Conservation (phyloP, 2,888 invertebrate genomes). For the Cantharis nigra region DNA sequence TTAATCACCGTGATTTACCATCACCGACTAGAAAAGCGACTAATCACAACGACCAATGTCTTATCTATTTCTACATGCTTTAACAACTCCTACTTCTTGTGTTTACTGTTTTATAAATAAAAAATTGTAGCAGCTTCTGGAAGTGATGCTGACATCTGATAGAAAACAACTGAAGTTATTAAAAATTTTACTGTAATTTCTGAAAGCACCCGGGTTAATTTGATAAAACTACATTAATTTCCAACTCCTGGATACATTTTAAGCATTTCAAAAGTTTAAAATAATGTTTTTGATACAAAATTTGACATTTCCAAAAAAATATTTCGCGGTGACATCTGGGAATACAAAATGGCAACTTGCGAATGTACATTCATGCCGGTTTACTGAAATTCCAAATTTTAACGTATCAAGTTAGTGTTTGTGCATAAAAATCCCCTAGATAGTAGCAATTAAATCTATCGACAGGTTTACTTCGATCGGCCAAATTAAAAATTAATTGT, state of each 20-base stretch:
- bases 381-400: not conserved
- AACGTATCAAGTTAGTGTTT: not conserved
- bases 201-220: not conserved
- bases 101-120: conserved; percentile 1
- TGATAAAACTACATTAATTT: not conserved
- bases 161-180: not conserved
- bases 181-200: not conserved
- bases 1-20: conserved; percentile 2
- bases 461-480: not conserved
- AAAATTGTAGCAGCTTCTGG: not conserved
- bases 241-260: not conserved
- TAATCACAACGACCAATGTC: not conserved
- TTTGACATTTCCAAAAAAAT: not conserved
- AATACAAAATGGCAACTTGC: not conserved
- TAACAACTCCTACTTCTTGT: not conserved
- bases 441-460: not conserved
- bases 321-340: not conserved
- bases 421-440: not conserved
- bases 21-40: conserved; percentile 6
- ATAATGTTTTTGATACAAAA: not conserved
- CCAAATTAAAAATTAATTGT: not conserved
- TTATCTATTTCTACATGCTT: not conserved
- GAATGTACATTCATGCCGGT: not conserved
- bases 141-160: not conserved
- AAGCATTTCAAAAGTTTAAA: not conserved